A percentile compares a stretch with the other conserved stretches of the same genome.
These are phyloP conservation scores for Neosalanx taihuensis DNA, from an alignment of 2,797 vertebrate genomes.

Conservation along the genomic window DNA sequence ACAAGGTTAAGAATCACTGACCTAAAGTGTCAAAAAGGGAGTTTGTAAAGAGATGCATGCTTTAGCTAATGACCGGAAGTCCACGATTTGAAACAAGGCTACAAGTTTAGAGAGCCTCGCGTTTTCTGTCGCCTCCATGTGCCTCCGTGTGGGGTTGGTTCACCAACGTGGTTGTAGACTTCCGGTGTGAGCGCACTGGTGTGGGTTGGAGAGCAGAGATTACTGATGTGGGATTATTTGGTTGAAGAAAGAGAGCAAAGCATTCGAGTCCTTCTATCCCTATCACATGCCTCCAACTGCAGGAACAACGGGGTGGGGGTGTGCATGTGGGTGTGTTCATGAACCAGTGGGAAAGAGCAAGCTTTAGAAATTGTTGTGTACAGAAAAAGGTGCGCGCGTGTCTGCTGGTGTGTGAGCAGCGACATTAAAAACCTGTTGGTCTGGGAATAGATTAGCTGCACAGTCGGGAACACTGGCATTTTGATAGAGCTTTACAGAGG, in stretches of 20 bases:
- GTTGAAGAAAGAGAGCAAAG: constrained; percentile 36
- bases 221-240: constrained; percentile 45
- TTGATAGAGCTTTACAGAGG: constrained; percentile 39
- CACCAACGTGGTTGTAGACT: background rate
- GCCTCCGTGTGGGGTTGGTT: background rate
- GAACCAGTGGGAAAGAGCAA: background rate
- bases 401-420: constrained; percentile 14
- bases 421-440: constrained; percentile 16
- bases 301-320: constrained; percentile 21
- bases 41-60: background rate
- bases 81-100: background rate
- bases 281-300: constrained; percentile 38
- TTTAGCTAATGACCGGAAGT: background rate
- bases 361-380: constrained; percentile 9
- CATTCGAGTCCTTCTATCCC: constrained; percentile 34
- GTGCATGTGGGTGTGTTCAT: background rate
- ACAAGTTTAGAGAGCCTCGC: background rate
- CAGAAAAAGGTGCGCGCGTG: background rate
- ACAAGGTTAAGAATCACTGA: background rate
- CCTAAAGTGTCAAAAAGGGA: background rate
- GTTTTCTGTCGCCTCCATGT: background rate
- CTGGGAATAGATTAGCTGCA: constrained; percentile 39
- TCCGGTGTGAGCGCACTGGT: background rate
- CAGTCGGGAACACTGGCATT: constrained; percentile 39
- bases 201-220: constrained; percentile 24